Evolutionary conservation across 2,113 vertebrate species (phyloP), one percentile per base, ranked within the genome.

Genomic region (Corythaeola cristata): DNA sequence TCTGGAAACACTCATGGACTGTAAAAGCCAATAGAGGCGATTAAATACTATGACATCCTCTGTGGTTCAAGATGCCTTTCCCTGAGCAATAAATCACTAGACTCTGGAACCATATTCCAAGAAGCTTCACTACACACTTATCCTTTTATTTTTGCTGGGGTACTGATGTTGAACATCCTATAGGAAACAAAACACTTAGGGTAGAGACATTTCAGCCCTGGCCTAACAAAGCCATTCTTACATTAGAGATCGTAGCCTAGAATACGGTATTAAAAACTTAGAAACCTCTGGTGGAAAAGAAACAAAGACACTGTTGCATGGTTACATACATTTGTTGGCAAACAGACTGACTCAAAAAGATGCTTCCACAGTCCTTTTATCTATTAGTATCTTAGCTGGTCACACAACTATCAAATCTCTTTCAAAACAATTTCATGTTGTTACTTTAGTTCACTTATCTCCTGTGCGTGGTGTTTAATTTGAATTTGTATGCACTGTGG

Each of bases 1-100:
- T 45, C 56, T 71, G 32, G n/a, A 84, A 88, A 63, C 8, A 37
- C 12, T 47, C 16, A 62, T 5, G 9, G 8, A 53, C 85, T 77
- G 41, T 37, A 58, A 76, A 76, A 91, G 17, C 6, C 1, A 63
- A 5, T 12, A 39, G 28, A 73, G 18, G 15, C 41, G 55, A 60
- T 24, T 41, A 72, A 89, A 59, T 8, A 55, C 16, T 37, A 4
- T 7, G 7, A 28, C 4, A 47, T 15, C 12, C 9, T 32, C 15
- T 1, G 2, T 18, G 11, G 15, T 41, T 93, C 11, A 63, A 78
- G 7, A 26, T n/a, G 39, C 4, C 7, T 3, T 22, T 79, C 28
- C 41, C 52, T 18, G 8, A 72, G 6, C 0, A 1, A 14, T 1
- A 41, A 8, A 59, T 15, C 17, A 58, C 4, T n/a, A 77, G 41